These are phyloP conservation scores for Diarsia mendica DNA, from an alignment of 2,888 invertebrate genomes.

Conservation along the genomic window DNA sequence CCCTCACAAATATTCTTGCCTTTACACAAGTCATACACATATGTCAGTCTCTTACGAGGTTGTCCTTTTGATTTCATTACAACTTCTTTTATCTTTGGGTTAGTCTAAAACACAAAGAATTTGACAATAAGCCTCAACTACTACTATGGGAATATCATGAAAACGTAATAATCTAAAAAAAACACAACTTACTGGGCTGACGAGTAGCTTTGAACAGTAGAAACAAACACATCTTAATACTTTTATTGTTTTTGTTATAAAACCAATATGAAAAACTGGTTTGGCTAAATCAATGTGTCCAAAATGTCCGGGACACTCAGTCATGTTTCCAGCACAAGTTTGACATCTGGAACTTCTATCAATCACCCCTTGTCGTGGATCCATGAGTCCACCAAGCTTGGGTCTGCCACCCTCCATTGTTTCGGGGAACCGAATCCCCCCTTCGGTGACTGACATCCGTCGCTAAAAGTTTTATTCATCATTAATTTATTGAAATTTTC, in stretches of 20 bases:
- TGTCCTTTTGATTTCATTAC: conserved; percentile 99
- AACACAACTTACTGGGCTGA: conserved; percentile 95
- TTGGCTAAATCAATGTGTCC: conserved; percentile 99
- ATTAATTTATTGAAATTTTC: neutral
- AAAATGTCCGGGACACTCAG: conserved; percentile 99
- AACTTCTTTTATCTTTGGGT: conserved; percentile 98
- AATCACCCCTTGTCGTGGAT: conserved; percentile 99
- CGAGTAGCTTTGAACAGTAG: conserved; percentile 99
- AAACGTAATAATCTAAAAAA: conserved; percentile 7
- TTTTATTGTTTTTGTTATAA: conserved; percentile 99
- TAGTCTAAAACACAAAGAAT: conserved; percentile 90
- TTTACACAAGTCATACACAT: conserved; percentile 99
- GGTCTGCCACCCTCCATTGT: conserved; percentile 99
- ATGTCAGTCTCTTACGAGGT: conserved; percentile 97
- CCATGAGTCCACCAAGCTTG: conserved; percentile 99
- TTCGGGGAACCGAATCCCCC: conserved; percentile 98
- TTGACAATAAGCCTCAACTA: conserved; percentile 4
- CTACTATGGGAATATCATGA: neutral
- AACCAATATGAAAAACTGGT: conserved; percentile 99
- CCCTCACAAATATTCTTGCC: conserved; percentile 99
- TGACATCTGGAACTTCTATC: conserved; percentile 98
- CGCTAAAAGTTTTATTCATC: conserved; percentile 91
- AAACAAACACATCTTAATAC: conserved; percentile 99
- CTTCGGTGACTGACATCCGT: conserved; percentile 99
- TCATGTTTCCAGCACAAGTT: conserved; percentile 99